Base-by-base conservation (phyloP, 2,888 invertebrate species). In the Phyto melanocephala region DNA sequence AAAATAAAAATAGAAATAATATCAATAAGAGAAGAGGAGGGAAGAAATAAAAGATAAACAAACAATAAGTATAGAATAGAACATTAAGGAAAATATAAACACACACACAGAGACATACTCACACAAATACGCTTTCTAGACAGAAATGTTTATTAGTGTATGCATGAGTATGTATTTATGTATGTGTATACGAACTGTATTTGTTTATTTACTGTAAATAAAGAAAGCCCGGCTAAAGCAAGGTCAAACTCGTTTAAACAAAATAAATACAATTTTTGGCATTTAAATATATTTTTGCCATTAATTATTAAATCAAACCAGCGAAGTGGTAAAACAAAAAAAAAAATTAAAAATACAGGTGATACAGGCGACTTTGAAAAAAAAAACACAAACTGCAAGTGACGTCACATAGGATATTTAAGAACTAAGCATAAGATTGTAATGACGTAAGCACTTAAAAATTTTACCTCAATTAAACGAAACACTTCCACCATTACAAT, bases 161-260 rank as follows among this genome's bases (percentile, higher is more conserved):
- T 54, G 24, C n/a, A 45, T 5, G 28, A 13, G 22, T 42, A 24
- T 40, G 42, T 28, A n/a, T 45, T 15, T 54, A n/a, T 28, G 35
- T n/a, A 24, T 60, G 60, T 35, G 24, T 58, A 28, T 28, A 47
- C 33, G 28, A 47, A 35, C 8, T 40, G 58, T 33, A 67, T 71
- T 80, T 75, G 50, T 72, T 81, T 71, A 6, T 28, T 28, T 28
- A 6, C 28, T 28, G 45, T 47, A 60, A 80, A 72, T 62, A 76
- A 37, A n/a, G n/a, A n/a, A 75, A 47, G 37, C 71, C 81, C 76
- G 81, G 81, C 76, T 60, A 72, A 72, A 60, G 24, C 45, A 76
- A 72, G 50, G 71, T 76, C 71, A 45, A 71, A 65, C 40, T 45
- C 42, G 42, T 60, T 60, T 35, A 65, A 37, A 50, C 47, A 8